A percentile compares a stretch with the other conserved stretches of the same genome.
Conservation (phyloP, 1,140 invertebrate genomes). For the Holcopasites calliopsidis region DNA sequence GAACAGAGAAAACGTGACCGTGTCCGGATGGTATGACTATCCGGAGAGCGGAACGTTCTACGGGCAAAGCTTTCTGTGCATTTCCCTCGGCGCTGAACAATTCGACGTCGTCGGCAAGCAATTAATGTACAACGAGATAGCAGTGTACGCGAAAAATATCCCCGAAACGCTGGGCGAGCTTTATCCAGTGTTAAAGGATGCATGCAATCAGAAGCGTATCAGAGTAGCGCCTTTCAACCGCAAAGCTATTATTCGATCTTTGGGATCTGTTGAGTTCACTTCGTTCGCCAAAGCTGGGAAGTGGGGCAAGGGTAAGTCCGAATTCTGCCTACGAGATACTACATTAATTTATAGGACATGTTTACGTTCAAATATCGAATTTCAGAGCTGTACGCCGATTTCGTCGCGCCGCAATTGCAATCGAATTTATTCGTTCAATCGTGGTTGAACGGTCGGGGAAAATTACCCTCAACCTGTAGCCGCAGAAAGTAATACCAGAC, state of each 20-base stretch:
- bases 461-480: constrained; percentile 85
- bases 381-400: constrained; percentile 90
- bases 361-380: constrained; percentile 46
- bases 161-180: constrained; percentile 77
- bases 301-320: constrained; percentile 83
- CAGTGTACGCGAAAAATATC: constrained; percentile 83
- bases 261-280: constrained; percentile 82
- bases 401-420: constrained; percentile 87
- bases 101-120: constrained; percentile 87
- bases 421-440: constrained; percentile 89
- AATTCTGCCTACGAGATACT: neutral
- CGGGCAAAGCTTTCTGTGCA: constrained; percentile 94
- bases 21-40: constrained; percentile 83
- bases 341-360: neutral
- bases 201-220: constrained; percentile 82
- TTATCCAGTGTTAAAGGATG: constrained; percentile 83
- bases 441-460: constrained; percentile 91
- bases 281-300: constrained; percentile 90
- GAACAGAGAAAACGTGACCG: neutral
- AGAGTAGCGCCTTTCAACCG: constrained; percentile 83
- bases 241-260: constrained; percentile 81
- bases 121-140: constrained; percentile 88
- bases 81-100: constrained; percentile 84
- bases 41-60: constrained; percentile 86
- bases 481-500: constrained; percentile 68